These are phyloP conservation scores for Cyphomyrmex costatus DNA, from an alignment of 1,140 invertebrate genomes.

Conservation along the genomic window DNA sequence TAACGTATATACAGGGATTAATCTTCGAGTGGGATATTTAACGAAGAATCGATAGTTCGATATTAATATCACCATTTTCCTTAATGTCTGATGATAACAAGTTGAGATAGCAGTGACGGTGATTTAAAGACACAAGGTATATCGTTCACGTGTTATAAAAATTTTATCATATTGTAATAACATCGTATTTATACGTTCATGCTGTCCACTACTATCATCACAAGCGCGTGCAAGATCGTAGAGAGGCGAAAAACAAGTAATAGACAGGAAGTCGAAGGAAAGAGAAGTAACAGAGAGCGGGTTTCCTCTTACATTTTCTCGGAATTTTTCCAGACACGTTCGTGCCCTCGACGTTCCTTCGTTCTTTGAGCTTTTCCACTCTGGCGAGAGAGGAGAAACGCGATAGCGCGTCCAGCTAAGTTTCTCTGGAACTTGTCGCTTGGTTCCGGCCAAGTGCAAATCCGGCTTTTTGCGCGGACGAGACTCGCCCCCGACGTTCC, in stretches of 20 bases:
- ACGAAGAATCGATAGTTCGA: neutral
- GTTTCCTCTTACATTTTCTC: slow-evolving; percentile 65
- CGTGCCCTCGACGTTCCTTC: slow-evolving; percentile 58
- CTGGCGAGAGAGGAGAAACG: slow-evolving; percentile 17
- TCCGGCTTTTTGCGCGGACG: slow-evolving; percentile 67
- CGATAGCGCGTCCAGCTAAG: slow-evolving; percentile 61
- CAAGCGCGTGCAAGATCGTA: neutral
- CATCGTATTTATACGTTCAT: neutral
- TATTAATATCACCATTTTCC: neutral
- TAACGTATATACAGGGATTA: slow-evolving; percentile 24
- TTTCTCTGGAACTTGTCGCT: slow-evolving; percentile 74
- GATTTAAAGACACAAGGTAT: neutral
- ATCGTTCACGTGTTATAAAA: neutral
- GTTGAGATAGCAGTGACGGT: neutral
- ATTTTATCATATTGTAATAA: slow-evolving; percentile 8
- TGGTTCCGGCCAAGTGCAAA: slow-evolving; percentile 70
- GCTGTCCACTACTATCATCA: slow-evolving; percentile 16
- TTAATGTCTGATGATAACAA: neutral
- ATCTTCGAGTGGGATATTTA: slow-evolving; percentile 46
- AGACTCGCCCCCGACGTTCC: slow-evolving; percentile 42
- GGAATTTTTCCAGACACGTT: slow-evolving; percentile 75
- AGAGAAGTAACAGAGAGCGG: slow-evolving; percentile 45
- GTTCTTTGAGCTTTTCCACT: slow-evolving; percentile 71
- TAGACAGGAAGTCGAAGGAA: slow-evolving; percentile 40
- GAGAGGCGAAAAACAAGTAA: slow-evolving; percentile 44